Percentiles rank a stretch among this genome's conserved stretches.
Evolutionary conservation across 1,140 invertebrate genomes (phyloP).

Genomic region (Cydia pomonella): DNA sequence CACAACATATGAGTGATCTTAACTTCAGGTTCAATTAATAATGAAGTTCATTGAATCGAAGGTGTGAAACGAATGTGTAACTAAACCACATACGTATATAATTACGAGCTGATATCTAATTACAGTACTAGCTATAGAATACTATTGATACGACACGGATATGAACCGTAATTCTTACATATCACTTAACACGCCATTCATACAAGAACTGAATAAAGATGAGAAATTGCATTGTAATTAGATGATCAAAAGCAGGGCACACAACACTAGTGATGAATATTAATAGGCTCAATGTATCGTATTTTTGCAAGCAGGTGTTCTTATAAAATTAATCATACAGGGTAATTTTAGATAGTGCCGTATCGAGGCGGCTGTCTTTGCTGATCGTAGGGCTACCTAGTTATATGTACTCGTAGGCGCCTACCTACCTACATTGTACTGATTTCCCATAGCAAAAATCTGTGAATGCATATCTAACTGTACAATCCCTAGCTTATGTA

Average conservation of each 20-base stretch:
- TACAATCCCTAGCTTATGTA: too few species aligned
- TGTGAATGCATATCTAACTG: too few species aligned
- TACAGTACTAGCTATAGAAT: background rate
- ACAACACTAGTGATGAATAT: constrained; percentile 7
- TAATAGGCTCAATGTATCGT: background rate
- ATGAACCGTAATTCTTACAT: constrained; percentile 14
- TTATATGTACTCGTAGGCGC: too few species aligned
- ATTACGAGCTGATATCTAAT: constrained; percentile 15
- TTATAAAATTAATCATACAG: background rate
- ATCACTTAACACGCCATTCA: constrained; percentile 22
- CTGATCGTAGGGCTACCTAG: too few species aligned
- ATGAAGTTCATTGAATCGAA: constrained; percentile 13
- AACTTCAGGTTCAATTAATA: background rate
- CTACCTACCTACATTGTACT: too few species aligned
- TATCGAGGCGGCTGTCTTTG: too few species aligned
- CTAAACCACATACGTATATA: background rate
- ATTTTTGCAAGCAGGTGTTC: background rate
- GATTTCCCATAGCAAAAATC: too few species aligned
- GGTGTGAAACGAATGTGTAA: background rate
- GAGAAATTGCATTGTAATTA: constrained; percentile 16
- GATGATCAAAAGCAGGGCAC: constrained; percentile 2
- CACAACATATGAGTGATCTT: background rate
- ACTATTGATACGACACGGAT: background rate
- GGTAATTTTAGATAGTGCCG: too few species aligned
- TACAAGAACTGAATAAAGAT: constrained; percentile 17